Base-by-base conservation (phyloP, 2,888 invertebrate genomes). In the Ophion obscuratus region DNA sequence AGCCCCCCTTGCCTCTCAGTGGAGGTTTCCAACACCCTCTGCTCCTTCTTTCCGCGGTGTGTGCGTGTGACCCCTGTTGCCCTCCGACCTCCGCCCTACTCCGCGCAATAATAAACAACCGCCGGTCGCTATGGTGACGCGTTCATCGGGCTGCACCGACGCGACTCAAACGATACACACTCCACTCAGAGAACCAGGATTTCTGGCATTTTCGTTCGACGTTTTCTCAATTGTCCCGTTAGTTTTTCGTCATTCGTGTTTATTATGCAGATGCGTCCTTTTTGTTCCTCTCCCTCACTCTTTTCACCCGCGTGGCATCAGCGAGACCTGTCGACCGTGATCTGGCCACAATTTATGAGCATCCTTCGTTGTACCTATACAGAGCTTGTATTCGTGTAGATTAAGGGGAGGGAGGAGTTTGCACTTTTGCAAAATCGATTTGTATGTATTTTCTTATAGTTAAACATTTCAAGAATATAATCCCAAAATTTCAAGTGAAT, bases 21-120 rank as follows among this genome's bases (percentile, higher is more conserved):
- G 44, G 79, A 75, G 14, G 74, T 67, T 77, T 61, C 71, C 66
- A 80, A 83, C 81, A 75, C 79, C 57, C 83, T 61, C 61, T 68
- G 57, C 83, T 77, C 59, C 77, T 78, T 81, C 66, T 78, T 77
- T 47, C 82, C 10, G 47, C 66, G 14, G 67, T 62, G 67, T 79
- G 70, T 83, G 74, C 67, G 83, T 64, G 77, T 88, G 86, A 88
- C 88, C 89, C 87, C 84, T 80, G 81, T 81, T 36, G 77, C 89
- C 87, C 87, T 83, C 84, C 76, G 73, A 87, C 71, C 74, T 62
- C 71, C 83, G 84, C 84, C 86, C 89, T 89, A 87, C 87, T 90
- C 89, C 92, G 91, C 92, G 93, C 93, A 94, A 94, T 93, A 94
- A 94, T 94, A 94, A 94, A 94, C 94, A 94, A 94, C 92, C 92